Conservation (phyloP, 2,888 invertebrate genomes). For the Stenurella melanura region DNA sequence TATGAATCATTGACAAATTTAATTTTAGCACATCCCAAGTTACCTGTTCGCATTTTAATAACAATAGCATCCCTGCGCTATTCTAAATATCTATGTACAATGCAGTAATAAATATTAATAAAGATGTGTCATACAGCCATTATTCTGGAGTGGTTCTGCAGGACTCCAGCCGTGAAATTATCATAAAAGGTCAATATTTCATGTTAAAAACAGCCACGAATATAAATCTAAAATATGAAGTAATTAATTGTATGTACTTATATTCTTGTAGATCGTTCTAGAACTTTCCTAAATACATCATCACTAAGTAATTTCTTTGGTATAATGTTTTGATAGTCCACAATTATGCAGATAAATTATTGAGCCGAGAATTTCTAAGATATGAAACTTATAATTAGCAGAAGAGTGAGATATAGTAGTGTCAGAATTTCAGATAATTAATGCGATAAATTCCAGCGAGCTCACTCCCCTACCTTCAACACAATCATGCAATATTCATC, state of each 20-base stretch:
- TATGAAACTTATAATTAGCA: slow-evolving; percentile 59
- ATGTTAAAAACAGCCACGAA: background rate
- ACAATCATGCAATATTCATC: slow-evolving; percentile 44
- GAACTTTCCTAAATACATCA: slow-evolving; percentile 7
- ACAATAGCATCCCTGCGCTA: background rate
- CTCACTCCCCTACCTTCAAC: slow-evolving; percentile 36
- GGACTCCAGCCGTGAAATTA: slow-evolving; percentile 2
- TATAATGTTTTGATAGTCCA: slow-evolving; percentile 9
- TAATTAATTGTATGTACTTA: background rate
- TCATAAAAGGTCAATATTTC: slow-evolving; percentile 1
- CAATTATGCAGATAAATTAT: slow-evolving; percentile 50
- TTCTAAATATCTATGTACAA: background rate
- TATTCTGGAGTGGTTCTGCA: background rate
- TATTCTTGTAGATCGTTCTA: background rate
- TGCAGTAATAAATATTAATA: background rate
- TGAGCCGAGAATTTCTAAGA: slow-evolving; percentile 55
- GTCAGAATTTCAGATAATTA: slow-evolving; percentile 61
- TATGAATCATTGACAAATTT: no score
- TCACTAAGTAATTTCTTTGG: background rate
- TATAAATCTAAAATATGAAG: slow-evolving; percentile 1
- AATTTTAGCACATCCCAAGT: background rate
- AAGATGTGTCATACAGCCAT: background rate
- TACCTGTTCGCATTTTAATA: background rate
- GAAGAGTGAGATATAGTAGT: slow-evolving; percentile 55
- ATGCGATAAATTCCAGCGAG: slow-evolving; percentile 58